These are phyloP conservation scores for Malurus alboscapulatus DNA, from an alignment of 2,113 vertebrate species.

Conservation along the genomic window DNA sequence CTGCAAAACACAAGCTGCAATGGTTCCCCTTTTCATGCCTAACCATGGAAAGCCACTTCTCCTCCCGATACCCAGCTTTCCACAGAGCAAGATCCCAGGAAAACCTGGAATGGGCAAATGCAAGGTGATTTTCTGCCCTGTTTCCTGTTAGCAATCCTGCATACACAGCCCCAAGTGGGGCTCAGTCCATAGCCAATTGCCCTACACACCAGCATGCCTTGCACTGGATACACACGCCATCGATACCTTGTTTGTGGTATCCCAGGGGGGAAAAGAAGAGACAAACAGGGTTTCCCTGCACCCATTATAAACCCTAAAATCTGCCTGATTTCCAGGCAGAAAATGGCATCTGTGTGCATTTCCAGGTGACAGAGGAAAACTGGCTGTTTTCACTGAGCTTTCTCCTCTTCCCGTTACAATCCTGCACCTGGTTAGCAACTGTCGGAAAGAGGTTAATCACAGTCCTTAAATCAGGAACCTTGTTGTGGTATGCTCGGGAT, in stretches of 20 bases:
- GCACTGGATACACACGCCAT: fast-evolving
- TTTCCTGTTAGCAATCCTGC: not conserved
- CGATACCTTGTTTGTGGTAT: not conserved
- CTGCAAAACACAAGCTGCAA: not conserved
- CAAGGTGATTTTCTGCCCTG: not conserved
- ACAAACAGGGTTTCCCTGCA: fast-evolving
- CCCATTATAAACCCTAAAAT: not conserved
- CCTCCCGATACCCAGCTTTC: not conserved
- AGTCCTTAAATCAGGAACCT: constrained; percentile 66
- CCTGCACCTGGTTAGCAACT: constrained; percentile 62
- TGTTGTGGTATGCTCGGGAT: constrained; percentile 9
- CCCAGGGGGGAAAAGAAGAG: not conserved
- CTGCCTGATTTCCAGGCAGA: constrained; percentile 18
- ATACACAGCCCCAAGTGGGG: not conserved
- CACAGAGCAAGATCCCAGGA: not conserved
- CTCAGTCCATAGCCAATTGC: not conserved
- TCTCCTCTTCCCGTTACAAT: not conserved
- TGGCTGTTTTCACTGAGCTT: constrained; percentile 8
- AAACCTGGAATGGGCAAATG: not conserved
- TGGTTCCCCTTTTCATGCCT: not conserved
- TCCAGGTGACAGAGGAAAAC: constrained; percentile 43
- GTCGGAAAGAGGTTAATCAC: constrained; percentile 60
- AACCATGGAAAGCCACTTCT: not conserved
- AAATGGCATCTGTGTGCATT: constrained; percentile 46
- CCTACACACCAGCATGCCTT: fast-evolving